phyloP scores from a whole-genome alignment of 2,888 invertebrate genomes.

The Volucella inanis region DNA sequence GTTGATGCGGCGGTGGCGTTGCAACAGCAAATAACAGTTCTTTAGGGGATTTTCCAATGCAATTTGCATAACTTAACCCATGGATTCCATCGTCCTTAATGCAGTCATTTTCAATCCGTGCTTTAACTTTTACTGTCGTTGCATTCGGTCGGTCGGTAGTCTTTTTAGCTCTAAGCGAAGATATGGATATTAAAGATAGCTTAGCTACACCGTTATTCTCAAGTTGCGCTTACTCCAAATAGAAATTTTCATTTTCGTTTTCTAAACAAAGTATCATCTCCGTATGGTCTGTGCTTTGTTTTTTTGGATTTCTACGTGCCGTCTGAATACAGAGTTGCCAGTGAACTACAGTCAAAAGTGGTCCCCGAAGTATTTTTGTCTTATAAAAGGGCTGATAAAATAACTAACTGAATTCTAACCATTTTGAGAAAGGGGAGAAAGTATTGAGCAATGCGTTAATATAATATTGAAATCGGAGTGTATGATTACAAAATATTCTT shows the following conservation, averaged over 20 bases:
- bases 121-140: not conserved
- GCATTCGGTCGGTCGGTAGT: not conserved
- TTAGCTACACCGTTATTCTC: slow-evolving; percentile 31
- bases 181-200: slow-evolving; percentile 32
- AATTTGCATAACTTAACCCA: slow-evolving; percentile 62
- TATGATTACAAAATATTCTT: too few species aligned
- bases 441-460: too few species aligned
- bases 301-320: too few species aligned
- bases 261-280: slow-evolving; percentile 9
- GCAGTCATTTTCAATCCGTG: slow-evolving; percentile 37
- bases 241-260: slow-evolving; percentile 33
- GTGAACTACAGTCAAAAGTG: too few species aligned
- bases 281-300: too few species aligned
- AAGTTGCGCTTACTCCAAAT: slow-evolving; percentile 30
- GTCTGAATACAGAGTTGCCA: too few species aligned
- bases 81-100: slow-evolving; percentile 48
- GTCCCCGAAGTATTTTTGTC: too few species aligned
- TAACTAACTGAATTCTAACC: too few species aligned
- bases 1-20: slow-evolving; percentile 22
- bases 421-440: too few species aligned
- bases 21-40: slow-evolving; percentile 54
- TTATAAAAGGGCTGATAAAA: too few species aligned
- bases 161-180: slow-evolving; percentile 5
- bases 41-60: slow-evolving; percentile 53
- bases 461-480: too few species aligned